Base-by-base conservation (phyloP, 2,797 vertebrate species). In the Poeciliopsis paucimaculata region DNA sequence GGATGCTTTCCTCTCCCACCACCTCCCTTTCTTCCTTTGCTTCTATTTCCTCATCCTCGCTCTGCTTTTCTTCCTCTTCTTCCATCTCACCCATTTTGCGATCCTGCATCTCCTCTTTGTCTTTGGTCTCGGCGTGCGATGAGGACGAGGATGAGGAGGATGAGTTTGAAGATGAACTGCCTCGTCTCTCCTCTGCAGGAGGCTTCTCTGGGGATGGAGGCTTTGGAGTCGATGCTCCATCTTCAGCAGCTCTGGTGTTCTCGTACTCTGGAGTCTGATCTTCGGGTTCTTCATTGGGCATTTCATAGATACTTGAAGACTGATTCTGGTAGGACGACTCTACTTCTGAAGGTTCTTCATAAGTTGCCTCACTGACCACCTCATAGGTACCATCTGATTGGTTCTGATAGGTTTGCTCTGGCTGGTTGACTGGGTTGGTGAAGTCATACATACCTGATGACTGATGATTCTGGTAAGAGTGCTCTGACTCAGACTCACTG, bases 111-210 rank as follows among this genome's bases (percentile, higher is more conserved):
- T 80, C 70, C 9, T 0, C 66, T 18, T 75, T 76, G 9, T 76
- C 55, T 4, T 20, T 34, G 2, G 62, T 18, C 16, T 64, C 7
- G 20, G 12, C 39, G 1, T 81, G 28, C 0, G 85, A 90, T 36
- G 88, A 88, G 0, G 88, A 91, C 0, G 90, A 88, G 0, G 90
- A 90, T 0, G 90, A 90, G 0, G 86, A 87, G 1, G 88, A 89
- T 0, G 86, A 87, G 0, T 76, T 78, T 0, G 87, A 90, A n/a
- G 89, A 91, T 0, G 86, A 82, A 20, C 87, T 87, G 76, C 82
- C 53, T 77, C 74, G 46, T 36, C 86, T 86, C 20, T 81, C 78
- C 5, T 74, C n/a, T 0, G 6, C 0, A 0, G 84, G 76, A 20
- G 1, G 31, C 2, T 1, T 23, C 1, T 88, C 86, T 1, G 91